A percentile compares a stretch with the other conserved stretches of the same genome.
phyloP scores from a whole-genome alignment of 1,140 invertebrate genomes.

The Musca domestica region DNA sequence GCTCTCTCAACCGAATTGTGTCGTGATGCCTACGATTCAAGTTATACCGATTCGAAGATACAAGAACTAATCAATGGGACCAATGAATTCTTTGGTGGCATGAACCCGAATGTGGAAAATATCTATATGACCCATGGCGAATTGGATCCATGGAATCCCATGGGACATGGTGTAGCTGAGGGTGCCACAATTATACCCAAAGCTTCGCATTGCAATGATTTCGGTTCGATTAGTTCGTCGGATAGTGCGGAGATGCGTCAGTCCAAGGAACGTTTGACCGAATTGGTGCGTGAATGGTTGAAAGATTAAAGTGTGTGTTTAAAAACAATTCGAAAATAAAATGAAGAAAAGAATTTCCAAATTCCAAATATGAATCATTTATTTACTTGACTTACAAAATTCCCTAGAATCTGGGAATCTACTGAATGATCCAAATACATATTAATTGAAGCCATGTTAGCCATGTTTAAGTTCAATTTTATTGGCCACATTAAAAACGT shows the following conservation, averaged over 20 bases:
- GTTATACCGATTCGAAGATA: slow-evolving; percentile 57
- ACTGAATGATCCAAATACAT: no score
- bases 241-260: slow-evolving; percentile 61
- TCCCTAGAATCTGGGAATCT: no score
- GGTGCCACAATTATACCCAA: slow-evolving; percentile 55
- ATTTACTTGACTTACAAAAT: no score
- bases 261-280: slow-evolving; percentile 59
- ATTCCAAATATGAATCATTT: no score
- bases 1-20: slow-evolving; percentile 67
- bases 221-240: slow-evolving; percentile 57
- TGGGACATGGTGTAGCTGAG: slow-evolving; percentile 60
- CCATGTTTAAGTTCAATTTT: no score
- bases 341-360: no score
- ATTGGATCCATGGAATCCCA: slow-evolving; percentile 65
- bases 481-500: no score
- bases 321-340: no score
- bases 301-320: no score
- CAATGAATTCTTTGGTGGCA: slow-evolving; percentile 63
- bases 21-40: slow-evolving; percentile 62
- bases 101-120: slow-evolving; percentile 59
- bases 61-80: slow-evolving; percentile 57
- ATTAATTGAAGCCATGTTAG: no score
- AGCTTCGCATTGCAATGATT: slow-evolving; percentile 70
- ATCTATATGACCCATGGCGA: slow-evolving; percentile 63
- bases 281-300: slow-evolving; percentile 61